Evolutionary conservation across 2,113 vertebrate species (phyloP).

Genomic region (Phyllopteryx taeniolatus): DNA sequence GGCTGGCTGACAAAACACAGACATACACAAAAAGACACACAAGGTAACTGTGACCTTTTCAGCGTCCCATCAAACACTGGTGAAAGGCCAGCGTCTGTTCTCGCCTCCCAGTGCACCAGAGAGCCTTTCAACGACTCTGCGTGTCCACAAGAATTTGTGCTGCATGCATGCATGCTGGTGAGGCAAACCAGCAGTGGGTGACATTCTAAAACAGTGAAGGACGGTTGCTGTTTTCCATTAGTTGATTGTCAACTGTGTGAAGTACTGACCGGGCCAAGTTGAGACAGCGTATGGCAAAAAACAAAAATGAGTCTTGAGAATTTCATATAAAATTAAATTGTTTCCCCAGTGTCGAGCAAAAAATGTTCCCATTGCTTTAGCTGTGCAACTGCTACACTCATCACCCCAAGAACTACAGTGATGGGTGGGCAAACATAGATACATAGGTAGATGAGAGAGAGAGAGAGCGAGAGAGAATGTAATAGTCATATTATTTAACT

Average conservation of each 20-base stretch:
- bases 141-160: constrained; percentile 7
- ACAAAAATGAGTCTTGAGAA: neutral
- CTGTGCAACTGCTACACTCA: neutral
- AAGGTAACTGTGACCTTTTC: constrained; percentile 58
- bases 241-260: constrained; percentile 20
- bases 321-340: neutral
- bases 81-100: constrained; percentile 61
- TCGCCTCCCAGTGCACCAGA: constrained; percentile 43
- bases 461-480: too few species aligned
- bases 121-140: constrained; percentile 60
- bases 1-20: neutral
- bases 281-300: constrained; percentile 8
- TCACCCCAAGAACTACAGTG: neutral
- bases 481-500: too few species aligned
- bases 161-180: constrained; percentile 22
- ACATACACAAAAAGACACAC: constrained; percentile 20
- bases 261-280: constrained; percentile 12
- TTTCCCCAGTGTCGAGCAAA: neutral
- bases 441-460: too few species aligned
- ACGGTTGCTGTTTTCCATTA: constrained; percentile 34
- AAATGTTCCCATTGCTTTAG: neutral
- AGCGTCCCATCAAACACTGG: constrained; percentile 46
- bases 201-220: constrained; percentile 50
- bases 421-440: neutral
- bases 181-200: constrained; percentile 46